Conservation (phyloP, 2,888 invertebrate genomes). For the Operophtera brumata region DNA sequence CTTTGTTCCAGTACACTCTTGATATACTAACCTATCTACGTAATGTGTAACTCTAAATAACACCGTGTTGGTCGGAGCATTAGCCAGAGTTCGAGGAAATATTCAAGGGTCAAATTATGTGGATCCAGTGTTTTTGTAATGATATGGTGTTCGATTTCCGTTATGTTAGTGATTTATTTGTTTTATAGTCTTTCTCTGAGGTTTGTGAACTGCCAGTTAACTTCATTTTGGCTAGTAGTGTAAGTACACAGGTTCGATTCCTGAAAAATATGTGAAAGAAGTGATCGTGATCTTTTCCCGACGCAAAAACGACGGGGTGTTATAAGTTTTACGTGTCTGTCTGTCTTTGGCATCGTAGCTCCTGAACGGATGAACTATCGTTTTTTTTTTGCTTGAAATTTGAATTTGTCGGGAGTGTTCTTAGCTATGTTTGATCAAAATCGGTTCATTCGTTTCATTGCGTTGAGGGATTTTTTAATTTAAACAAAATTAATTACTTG, state of each 20-base stretch:
- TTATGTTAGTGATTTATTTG: conserved; percentile 32
- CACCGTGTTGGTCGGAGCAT: background rate
- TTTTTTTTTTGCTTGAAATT: no score
- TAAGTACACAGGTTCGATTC: no score
- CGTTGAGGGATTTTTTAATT: no score
- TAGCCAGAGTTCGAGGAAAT: conserved; percentile 21
- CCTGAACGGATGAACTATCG: no score
- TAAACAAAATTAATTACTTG: no score
- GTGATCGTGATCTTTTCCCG: background rate
- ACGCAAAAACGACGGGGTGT: no score
- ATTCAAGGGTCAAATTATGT: conserved; percentile 41
- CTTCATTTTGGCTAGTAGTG: background rate
- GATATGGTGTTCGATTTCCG: conserved; percentile 37
- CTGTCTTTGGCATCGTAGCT: no score
- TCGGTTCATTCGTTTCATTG: no score
- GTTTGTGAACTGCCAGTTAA: background rate
- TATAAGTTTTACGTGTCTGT: no score
- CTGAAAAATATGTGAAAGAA: background rate
- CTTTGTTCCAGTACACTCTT: conserved; percentile 12
- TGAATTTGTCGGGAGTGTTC: no score
- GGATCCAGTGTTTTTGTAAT: conserved; percentile 48
- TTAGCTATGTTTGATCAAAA: no score
- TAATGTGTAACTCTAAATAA: conserved; percentile 13
- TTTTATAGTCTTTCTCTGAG: background rate
- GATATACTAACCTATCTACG: conserved; percentile 5